A percentile compares a stretch with the other conserved stretches of the same genome.
phyloP scores from a whole-genome alignment of 64 coral and sea anemone genomes.

The Orbicella faveolata region DNA sequence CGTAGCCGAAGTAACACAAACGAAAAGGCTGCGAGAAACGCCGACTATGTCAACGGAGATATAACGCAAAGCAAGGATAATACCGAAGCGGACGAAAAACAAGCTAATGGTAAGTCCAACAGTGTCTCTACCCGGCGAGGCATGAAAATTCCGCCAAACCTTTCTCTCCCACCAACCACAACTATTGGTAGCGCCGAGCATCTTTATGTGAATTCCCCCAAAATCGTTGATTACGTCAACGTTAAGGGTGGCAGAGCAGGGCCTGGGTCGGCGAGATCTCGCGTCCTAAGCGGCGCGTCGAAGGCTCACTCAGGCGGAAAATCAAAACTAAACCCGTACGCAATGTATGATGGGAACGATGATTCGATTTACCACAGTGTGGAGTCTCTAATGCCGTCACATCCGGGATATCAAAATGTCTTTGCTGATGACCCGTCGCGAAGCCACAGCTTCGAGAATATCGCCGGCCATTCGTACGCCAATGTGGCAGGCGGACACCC shows the following conservation, averaged over 20 bases:
- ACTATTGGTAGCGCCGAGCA: conserved; percentile 20
- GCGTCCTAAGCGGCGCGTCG: conserved; percentile 23
- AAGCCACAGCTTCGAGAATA: conserved; percentile 69
- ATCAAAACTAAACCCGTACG: conserved; percentile 45
- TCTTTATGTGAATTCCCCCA: conserved; percentile 63
- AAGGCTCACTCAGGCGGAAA: not conserved
- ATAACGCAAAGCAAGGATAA: not conserved
- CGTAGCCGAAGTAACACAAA: not conserved
- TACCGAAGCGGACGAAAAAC: not conserved
- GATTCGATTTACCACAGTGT: conserved; percentile 77
- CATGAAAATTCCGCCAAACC: conserved; percentile 45
- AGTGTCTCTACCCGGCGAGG: conserved; percentile 41
- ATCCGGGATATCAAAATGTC: conserved; percentile 64
- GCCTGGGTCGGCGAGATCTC: not conserved
- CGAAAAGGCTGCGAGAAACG: not conserved
- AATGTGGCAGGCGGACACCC: conserved; percentile 30
- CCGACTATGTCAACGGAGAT: conserved; percentile 38
- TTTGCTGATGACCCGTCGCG: conserved; percentile 30
- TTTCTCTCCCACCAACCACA: conserved; percentile 8
- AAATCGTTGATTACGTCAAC: conserved; percentile 56
- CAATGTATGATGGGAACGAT: conserved; percentile 74
- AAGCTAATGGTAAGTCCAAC: not conserved
- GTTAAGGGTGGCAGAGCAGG: conserved; percentile 26
- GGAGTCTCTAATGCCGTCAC: conserved; percentile 60
- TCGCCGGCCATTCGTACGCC: conserved; percentile 55